Evolutionary conservation across 1,140 invertebrate species (phyloP).

Genomic region (Protaetia brevitarsis): DNA sequence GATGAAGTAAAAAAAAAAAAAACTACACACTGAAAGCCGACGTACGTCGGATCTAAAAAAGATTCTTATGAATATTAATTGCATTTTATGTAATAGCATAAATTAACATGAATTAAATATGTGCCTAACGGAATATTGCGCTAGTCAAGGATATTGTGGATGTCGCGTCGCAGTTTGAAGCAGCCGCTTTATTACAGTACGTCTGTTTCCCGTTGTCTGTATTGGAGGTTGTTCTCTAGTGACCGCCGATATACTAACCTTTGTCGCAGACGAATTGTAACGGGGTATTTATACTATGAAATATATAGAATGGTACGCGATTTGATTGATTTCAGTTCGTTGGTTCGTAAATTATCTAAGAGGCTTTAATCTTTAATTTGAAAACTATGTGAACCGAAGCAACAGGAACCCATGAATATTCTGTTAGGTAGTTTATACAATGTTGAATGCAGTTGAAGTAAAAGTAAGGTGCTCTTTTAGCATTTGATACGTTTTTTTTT

Average conservation of each 20-base stretch:
- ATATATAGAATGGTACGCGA: not conserved
- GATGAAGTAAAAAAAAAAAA: no score
- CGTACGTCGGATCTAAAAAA: constrained; percentile 11
- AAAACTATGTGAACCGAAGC: not conserved
- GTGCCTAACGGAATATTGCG: constrained; percentile 6
- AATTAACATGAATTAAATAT: constrained; percentile 18
- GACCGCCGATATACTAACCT: not conserved
- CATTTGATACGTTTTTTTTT: no score
- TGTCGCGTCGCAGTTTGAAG: not conserved
- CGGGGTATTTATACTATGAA: not conserved
- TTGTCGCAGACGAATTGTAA: not conserved
- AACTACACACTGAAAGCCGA: no score
- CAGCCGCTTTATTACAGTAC: not conserved
- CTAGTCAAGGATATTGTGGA: constrained; percentile 12
- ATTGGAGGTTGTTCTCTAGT: not conserved
- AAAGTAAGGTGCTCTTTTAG: no score
- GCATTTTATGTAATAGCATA: constrained; percentile 16
- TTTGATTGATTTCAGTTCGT: not conserved
- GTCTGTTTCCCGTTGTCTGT: not conserved
- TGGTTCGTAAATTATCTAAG: not conserved
- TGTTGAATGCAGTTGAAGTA: no score
- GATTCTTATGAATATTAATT: constrained; percentile 17
- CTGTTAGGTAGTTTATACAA: no score
- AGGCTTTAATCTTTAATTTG: constrained; percentile 3
- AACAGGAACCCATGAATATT: no score